Base-by-base conservation (phyloP, 2,888 invertebrate genomes). In the Leucoma salicis region DNA sequence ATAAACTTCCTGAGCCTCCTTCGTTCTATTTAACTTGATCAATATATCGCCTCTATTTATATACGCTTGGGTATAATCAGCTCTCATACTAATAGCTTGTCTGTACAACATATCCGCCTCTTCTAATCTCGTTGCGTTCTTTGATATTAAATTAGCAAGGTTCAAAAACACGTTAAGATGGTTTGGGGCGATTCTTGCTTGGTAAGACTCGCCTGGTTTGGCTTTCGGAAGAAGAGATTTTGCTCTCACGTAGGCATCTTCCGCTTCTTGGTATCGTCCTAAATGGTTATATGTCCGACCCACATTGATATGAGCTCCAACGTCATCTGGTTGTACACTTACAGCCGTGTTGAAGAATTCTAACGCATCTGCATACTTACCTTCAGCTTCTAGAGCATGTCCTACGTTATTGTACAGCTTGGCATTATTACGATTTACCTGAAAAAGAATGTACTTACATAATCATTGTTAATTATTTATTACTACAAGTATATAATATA, bases 321-420 rank as follows among this genome's bases (percentile, higher is more conserved):
- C 97, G 78, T 99, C 98, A 75, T 98, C 98, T 10, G 95, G 95
- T 82, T 99, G 99, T 6, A 98, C 97, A 70, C 93, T 93, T 14
- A 97, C 97, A 10, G 98, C 98, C 65, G 96, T 96, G 72, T 96
- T 94, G 80, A 98, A 98, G 86, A 97, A 99, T 52, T 93, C 91
- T 43, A 99, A 84, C 0, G 99, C 98, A 74, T 97, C 97, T 1
- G 84, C 82, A 63, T 91, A 93, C 16, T 87, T 89, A 0, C 91
- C 90, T 13, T 92, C 92, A 10, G 92, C 95, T 89, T 99, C 98
- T 58, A 99, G 87, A 0, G 98, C 97, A 82, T 99, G 98, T 0
- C 98, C 99, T 1, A 99, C 98, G 82, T 99, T 99, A 85, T 99
- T 99, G 87, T 96, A 99, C 14, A 99, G 91, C 81, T 99, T 99